A percentile compares a stretch with the other conserved stretches of the same genome.
phyloP scores from a whole-genome alignment of 2,113 vertebrate genomes.

The Camelus dromedarius region DNA sequence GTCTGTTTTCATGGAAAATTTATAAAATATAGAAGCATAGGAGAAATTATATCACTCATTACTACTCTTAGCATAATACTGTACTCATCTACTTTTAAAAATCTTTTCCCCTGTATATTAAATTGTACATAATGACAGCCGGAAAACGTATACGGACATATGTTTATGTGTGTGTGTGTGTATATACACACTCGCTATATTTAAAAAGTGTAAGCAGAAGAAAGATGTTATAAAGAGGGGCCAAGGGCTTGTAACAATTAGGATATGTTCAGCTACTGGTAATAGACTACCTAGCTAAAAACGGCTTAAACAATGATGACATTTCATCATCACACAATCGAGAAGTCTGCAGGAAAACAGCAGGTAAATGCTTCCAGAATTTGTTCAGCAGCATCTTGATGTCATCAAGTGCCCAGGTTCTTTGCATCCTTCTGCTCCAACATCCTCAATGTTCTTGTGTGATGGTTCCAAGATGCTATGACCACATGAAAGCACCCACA shows the following conservation, averaged over 20 bases:
- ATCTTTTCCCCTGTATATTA: neutral
- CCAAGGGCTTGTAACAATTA: neutral
- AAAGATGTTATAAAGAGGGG: neutral
- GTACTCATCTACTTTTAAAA: neutral
- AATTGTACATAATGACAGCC: neutral
- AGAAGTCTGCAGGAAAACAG: neutral
- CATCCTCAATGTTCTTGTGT: neutral
- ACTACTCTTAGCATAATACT: neutral
- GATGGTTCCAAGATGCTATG: neutral
- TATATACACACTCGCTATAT: neutral
- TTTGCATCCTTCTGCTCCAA: neutral
- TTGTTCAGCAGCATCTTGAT: neutral
- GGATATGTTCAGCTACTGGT: neutral
- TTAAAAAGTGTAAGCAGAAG: neutral
- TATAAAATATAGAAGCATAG: neutral
- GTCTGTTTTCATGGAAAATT: neutral
- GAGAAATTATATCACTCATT: neutral
- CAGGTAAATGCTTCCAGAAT: too few relatives aligned
- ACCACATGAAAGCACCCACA: neutral
- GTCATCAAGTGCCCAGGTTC: too few relatives aligned
- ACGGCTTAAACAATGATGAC: neutral
- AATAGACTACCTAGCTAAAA: neutral
- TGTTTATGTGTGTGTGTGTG: neutral
- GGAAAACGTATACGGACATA: neutral
- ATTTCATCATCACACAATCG: too few relatives aligned